These are phyloP conservation scores for Drosophila neocordata DNA, from an alignment of 1,140 invertebrate genomes.

Conservation along the genomic window DNA sequence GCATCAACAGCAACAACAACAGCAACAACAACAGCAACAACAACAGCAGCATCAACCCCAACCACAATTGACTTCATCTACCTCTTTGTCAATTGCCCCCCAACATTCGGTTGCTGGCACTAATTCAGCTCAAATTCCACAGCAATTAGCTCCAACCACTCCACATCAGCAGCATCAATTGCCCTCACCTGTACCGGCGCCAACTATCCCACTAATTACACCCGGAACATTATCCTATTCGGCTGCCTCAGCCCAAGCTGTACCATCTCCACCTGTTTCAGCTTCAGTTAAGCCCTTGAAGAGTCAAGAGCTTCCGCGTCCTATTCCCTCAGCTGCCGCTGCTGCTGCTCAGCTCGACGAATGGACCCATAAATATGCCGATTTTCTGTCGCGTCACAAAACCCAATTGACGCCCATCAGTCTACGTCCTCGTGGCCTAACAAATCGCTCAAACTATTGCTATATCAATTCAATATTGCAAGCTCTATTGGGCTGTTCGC, in stretches of 20 bases:
- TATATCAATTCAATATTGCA: slow-evolving; percentile 97
- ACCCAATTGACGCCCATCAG: slow-evolving; percentile 89
- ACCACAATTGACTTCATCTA: slow-evolving; percentile 14
- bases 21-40: slow-evolving; percentile 1
- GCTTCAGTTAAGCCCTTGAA: slow-evolving; percentile 52
- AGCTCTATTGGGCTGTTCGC: slow-evolving; percentile 95
- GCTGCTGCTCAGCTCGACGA: slow-evolving; percentile 64
- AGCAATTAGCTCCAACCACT: not conserved
- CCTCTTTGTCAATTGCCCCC: not conserved
- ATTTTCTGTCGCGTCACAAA: slow-evolving; percentile 88
- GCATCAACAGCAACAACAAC: not conserved
- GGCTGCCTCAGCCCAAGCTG: slow-evolving; percentile 76
- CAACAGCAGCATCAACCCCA: slow-evolving; percentile 2
- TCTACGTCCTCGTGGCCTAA: slow-evolving; percentile 92
- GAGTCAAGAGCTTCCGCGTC: slow-evolving; percentile 32
- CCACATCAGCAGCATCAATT: slow-evolving; percentile 41
- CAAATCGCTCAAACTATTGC: slow-evolving; percentile 96
- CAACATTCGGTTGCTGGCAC: slow-evolving; percentile 2
- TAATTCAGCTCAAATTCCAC: slow-evolving; percentile 13
- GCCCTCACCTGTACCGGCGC: slow-evolving; percentile 63
- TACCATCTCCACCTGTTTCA: slow-evolving; percentile 48
- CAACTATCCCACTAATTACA: slow-evolving; percentile 64
- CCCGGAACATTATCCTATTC: slow-evolving; percentile 80
- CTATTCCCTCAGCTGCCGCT: not conserved
- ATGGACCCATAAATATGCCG: slow-evolving; percentile 84